A percentile compares a stretch with the other conserved stretches of the same genome.
These are phyloP conservation scores for Anser cygnoides DNA, from an alignment of 2,113 vertebrate species.

Conservation along the genomic window DNA sequence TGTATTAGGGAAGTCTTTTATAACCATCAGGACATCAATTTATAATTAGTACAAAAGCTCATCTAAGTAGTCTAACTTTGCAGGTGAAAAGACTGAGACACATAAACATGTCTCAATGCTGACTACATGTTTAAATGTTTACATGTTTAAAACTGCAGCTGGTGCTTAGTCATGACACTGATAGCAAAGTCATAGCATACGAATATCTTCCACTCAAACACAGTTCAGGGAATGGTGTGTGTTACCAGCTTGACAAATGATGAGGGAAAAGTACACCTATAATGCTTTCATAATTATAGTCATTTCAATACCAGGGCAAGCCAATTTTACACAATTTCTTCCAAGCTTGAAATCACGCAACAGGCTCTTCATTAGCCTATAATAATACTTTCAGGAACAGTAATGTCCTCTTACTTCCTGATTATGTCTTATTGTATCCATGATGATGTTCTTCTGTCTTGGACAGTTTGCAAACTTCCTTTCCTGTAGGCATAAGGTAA, in stretches of 20 bases:
- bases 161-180: not conserved
- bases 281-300: not conserved
- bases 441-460: not conserved
- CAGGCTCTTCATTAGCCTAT: not conserved
- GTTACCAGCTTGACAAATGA: not conserved
- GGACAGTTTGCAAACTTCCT: not conserved
- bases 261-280: not conserved
- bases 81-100: not conserved
- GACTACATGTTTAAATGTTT: not conserved
- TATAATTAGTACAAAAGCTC: not conserved
- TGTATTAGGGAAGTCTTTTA: not conserved
- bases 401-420: not conserved
- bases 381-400: not conserved
- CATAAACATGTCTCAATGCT: not conserved
- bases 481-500: not conserved
- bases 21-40: not conserved
- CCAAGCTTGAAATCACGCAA: not conserved
- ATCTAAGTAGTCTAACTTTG: not conserved
- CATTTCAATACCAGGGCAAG: not conserved
- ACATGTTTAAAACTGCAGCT: not conserved
- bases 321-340: not conserved
- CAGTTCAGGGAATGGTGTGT: not conserved
- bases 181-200: not conserved
- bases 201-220: not conserved
- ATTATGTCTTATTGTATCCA: not conserved